Base-by-base conservation (phyloP, 2,113 vertebrate genomes). In the Donacobius atricapilla region DNA sequence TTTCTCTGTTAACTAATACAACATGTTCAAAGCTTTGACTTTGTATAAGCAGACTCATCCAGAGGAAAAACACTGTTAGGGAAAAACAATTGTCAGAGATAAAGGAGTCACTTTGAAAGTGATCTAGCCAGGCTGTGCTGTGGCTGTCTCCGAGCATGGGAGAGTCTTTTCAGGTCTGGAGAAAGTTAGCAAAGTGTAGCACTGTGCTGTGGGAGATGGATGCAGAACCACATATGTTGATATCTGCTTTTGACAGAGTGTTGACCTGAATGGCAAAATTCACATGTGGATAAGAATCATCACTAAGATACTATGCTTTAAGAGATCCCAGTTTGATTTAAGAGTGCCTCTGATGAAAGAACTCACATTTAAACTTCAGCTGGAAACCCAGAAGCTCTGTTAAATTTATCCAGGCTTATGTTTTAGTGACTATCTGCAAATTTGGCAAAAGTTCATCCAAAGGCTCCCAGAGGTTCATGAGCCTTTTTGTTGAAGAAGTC, bases 101-200 rank as follows among this genome's bases (percentile, higher is more conserved):
- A 96, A 95, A 96, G 94, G 65, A 96, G 78, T 81, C 86, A 94
- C 68, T 96, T 96, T 97, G 94, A 94, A 96, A 96, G 93, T 24
- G 72, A 93, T 80, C 66, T 42, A 40, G 37, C 40, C 83, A 75
- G 2, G 11, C 54, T 83, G 27, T 84, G 79, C 70, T 11, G 20
- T 54, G 84, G 45, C 65, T 87, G 35, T 73, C 54, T 92, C 75
- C 64, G 66, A 84, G 77, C 53, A 71, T 60, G 78, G 57, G 17
- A 91, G 69, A 65, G 30, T 61, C 30, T 91, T 91, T 84, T 65
- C 0, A 5, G 35, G 23, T 93, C 94, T 96, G 97, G 94, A 89
- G 91, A 83, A 95, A 95, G 92, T 95, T 94, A 91, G 79, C 51
- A 33, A 48, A 93, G 37, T 58, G 68, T 71, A 92, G 60, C 56